Evolutionary conservation across 2,888 invertebrate genomes (phyloP), one percentile per base, ranked within the genome.

Genomic region (Dendrolimus pini): DNA sequence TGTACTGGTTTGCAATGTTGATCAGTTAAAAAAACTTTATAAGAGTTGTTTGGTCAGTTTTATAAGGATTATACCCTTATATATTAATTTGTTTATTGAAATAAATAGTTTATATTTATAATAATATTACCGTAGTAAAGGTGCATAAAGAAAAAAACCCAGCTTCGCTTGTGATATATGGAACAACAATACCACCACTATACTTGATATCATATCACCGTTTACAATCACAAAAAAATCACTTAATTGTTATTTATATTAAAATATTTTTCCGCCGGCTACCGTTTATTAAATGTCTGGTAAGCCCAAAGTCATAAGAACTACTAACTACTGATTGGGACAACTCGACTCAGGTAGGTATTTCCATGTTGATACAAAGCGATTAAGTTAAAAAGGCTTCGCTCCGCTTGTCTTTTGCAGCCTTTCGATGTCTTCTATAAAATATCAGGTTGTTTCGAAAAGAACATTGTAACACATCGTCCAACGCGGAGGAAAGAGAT

Each of bases 281-380:
- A 62, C 59, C 65, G 61, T 62, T 66, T 59, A 63, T 58, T 58
- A 56, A 60, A 58, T 58, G 68, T 72, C 77, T 74, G 68, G 61
- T 65, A 72, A 68, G 63, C 65, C 64, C 78, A 64, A 65, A 75
- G 75, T 71, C 80, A 78, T 79, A 76, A 72, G 75, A 77, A 82
- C 78, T 72, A 89, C 88, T 87, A 77, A 70, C 70, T 58, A 63
- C 72, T 70, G 70, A 71, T 71, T 71, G 74, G 71, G 76, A 71
- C 78, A 76, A 71, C 70, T 75, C 66, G 74, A 72, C 81, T 70
- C 83, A 83, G 86, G 85, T 86, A 86, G 71, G 47, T 71, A 79
- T 83, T 86, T 86, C 83, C 82, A 85, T 80, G 81, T 78, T 64
- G 64, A 59, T 75, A 71, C 68, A 74, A 87, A 62, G 73, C 83